Evolutionary conservation across 2,113 vertebrate species (phyloP).

Genomic region (Hemibagrus wyckioides): DNA sequence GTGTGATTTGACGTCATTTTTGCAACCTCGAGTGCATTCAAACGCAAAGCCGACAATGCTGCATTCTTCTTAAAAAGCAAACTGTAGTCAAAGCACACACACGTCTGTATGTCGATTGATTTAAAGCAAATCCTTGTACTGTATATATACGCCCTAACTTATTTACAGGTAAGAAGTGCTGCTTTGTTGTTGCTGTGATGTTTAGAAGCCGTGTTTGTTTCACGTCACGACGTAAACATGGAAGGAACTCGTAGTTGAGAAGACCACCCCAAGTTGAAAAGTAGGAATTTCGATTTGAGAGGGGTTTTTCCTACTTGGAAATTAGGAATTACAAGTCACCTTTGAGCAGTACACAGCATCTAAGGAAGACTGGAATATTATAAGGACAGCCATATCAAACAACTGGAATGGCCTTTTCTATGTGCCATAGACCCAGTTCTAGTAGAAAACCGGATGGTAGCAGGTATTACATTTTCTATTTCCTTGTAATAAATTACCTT

Average conservation of each 20-base stretch:
- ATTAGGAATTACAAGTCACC: not conserved
- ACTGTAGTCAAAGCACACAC: not conserved
- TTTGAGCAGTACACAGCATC: not conserved
- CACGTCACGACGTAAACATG: not conserved
- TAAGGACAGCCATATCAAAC: not conserved
- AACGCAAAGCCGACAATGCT: no score
- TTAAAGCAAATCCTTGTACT: not conserved
- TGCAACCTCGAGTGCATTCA: not conserved
- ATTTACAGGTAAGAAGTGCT: not conserved
- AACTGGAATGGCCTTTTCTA: not conserved
- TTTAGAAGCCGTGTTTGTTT: not conserved
- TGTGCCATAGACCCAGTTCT: not conserved
- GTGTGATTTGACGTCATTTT: not conserved
- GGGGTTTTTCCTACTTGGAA: not conserved
- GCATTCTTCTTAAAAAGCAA: not conserved
- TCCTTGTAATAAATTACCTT: no score
- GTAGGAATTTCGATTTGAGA: not conserved
- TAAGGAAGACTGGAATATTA: not conserved
- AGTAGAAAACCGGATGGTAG: not conserved
- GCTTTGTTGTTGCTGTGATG: not conserved
- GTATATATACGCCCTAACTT: no score
- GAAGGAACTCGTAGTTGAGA: not conserved
- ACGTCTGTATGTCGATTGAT: not conserved
- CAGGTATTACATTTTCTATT: not conserved
- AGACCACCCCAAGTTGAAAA: not conserved